Conservation (phyloP, 2,888 invertebrate species). For the Drosophila pseudotakahashii region DNA sequence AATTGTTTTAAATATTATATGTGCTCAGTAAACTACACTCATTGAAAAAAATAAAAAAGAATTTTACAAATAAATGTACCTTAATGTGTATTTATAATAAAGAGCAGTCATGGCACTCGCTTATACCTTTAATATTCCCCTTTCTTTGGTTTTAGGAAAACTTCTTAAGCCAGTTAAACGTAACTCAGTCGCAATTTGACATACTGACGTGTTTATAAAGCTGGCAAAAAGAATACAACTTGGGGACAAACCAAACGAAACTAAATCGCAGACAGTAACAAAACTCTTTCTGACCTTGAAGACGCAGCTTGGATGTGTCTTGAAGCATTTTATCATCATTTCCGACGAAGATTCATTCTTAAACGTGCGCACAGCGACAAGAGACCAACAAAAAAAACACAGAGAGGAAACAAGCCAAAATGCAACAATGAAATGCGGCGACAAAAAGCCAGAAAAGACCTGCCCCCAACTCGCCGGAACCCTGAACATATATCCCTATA, state of each 20-base stretch:
- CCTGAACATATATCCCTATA: constrained; percentile 30
- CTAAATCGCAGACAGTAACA: constrained; percentile 29
- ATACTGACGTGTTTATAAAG: constrained; percentile 72
- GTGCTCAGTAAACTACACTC: too few species aligned
- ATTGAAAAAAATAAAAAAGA: too few species aligned
- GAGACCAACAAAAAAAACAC: neutral
- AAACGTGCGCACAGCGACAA: constrained; percentile 56
- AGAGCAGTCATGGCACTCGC: neutral
- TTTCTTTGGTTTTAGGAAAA: neutral
- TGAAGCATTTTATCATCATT: constrained; percentile 68
- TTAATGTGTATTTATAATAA: neutral
- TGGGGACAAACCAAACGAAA: constrained; percentile 6
- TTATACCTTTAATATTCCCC: neutral
- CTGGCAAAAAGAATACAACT: constrained; percentile 19
- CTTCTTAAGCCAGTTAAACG: constrained; percentile 44
- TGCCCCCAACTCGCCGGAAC: neutral
- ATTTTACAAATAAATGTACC: too few species aligned
- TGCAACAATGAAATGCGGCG: constrained; percentile 74
- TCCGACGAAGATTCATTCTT: constrained; percentile 74
- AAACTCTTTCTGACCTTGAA: constrained; percentile 71
- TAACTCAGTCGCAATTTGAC: constrained; percentile 73
- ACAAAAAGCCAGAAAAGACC: constrained; percentile 60
- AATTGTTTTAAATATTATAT: too few species aligned
- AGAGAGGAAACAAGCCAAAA: constrained; percentile 12
- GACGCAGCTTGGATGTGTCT: constrained; percentile 49